Conservation (phyloP, 2,888 invertebrate genomes). For the Noctua janthina region DNA sequence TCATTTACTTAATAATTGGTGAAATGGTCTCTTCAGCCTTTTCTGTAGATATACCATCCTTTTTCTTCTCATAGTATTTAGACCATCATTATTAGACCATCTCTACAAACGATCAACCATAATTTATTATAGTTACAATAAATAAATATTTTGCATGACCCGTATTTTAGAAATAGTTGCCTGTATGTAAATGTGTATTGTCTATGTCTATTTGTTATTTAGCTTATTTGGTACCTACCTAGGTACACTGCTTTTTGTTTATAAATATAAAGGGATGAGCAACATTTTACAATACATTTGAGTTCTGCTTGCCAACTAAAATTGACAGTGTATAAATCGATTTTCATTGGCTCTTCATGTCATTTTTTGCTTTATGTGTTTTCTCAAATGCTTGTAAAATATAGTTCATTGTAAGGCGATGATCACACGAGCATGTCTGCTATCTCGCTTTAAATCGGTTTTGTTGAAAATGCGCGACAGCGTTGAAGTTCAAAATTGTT, state of each 20-base stretch:
- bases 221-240: constrained; percentile 19
- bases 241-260: constrained; percentile 18
- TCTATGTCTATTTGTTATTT: constrained; percentile 19
- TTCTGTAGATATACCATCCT: constrained; percentile 34
- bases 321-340: not conserved
- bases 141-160: not conserved
- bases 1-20: constrained; percentile 2
- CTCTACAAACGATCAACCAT: not conserved
- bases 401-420: constrained; percentile 10
- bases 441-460: not conserved
- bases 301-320: not conserved
- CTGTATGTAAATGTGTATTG: constrained; percentile 39
- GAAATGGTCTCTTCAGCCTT: constrained; percentile 26
- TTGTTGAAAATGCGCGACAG: not conserved
- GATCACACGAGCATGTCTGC: not conserved
- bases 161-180: constrained; percentile 36
- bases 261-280: not conserved
- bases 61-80: constrained; percentile 27
- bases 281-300: constrained; percentile 24
- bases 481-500: constrained; percentile 13
- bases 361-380: not conserved
- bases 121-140: not conserved
- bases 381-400: constrained; percentile 31
- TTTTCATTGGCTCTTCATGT: not conserved
- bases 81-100: constrained; percentile 3